phyloP scores from a whole-genome alignment of 2,797 vertebrate genomes.

The Cuniculus paca region DNA sequence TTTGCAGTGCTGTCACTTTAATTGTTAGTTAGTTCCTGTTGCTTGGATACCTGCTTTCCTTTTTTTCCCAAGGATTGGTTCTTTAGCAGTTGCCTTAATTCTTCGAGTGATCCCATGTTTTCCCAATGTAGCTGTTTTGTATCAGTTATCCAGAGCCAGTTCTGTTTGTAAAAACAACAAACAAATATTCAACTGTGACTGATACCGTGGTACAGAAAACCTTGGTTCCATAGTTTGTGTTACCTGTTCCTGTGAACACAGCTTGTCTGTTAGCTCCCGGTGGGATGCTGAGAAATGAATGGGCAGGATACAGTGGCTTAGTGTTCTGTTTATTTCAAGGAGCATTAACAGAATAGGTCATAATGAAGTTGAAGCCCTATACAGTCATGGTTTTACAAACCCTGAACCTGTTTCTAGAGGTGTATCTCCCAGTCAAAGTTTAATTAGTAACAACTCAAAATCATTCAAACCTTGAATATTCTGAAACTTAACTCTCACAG shows the following conservation, averaged over 20 bases:
- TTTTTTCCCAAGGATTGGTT: neutral
- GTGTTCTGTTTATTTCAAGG: conserved; percentile 59
- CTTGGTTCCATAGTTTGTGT: conserved; percentile 60
- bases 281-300: conserved; percentile 66
- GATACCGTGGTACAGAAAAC: neutral
- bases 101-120: neutral
- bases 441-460: conserved; percentile 27
- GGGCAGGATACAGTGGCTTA: conserved; percentile 60
- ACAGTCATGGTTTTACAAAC: conserved; percentile 4
- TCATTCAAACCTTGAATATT: conserved; percentile 3
- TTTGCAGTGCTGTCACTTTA: neutral
- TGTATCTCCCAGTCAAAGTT: neutral
- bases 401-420: neutral
- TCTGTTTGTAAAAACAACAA: conserved; percentile 37
- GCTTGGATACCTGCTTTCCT: neutral
- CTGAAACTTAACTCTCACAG: conserved; percentile 33
- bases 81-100: neutral
- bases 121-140: neutral
- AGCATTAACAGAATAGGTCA: neutral
- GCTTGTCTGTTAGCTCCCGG: conserved; percentile 73
- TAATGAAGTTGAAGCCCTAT: conserved; percentile 42
- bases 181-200: neutral
- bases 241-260: conserved; percentile 42
- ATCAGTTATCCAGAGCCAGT: neutral
- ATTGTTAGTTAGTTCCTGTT: neutral